Percentiles rank a stretch among this genome's conserved stretches.
Conservation (phyloP, 2,888 invertebrate species). For the Therioaphis trifolii region DNA sequence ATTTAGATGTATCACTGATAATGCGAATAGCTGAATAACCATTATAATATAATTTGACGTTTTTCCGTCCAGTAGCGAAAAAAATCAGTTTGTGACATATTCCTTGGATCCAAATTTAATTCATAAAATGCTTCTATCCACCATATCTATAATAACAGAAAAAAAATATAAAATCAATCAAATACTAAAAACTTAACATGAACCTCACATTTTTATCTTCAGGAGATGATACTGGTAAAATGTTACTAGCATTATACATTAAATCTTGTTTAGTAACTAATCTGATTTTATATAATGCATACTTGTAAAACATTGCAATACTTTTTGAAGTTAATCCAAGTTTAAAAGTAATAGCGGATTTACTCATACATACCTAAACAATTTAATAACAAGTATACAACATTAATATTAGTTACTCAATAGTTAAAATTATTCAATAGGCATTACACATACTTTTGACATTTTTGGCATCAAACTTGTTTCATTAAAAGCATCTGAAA, state of each 20-base stretch:
- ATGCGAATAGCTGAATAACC: not conserved
- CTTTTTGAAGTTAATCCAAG: slow-evolving; percentile 8
- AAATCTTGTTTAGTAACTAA: slow-evolving; percentile 26
- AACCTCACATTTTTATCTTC: slow-evolving; percentile 29
- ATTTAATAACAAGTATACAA: slow-evolving; percentile 1
- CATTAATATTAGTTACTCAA: too few relatives aligned
- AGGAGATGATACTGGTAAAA: not conserved
- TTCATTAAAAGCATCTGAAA: slow-evolving; percentile 9
- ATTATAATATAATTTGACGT: slow-evolving; percentile 46
- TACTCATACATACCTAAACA: slow-evolving; percentile 52
- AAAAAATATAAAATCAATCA: slow-evolving; percentile 21
- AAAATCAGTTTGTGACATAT: slow-evolving; percentile 48
- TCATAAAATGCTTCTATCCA: slow-evolving; percentile 45
- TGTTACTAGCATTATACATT: not conserved
- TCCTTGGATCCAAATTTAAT: slow-evolving; percentile 23
- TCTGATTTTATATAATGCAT: slow-evolving; percentile 32
- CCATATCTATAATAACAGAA: slow-evolving; percentile 22
- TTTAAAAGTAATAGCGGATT: slow-evolving; percentile 40
- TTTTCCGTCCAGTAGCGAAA: slow-evolving; percentile 24
- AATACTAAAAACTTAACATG: not conserved
- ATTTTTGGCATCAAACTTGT: not conserved
- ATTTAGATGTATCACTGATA: too few relatives aligned
- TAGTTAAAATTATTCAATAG: too few relatives aligned
- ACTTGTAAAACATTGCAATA: slow-evolving; percentile 50
- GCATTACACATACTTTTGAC: slow-evolving; percentile 1